Percentiles rank a stretch among this genome's conserved stretches.
Conservation (phyloP, 2,888 invertebrate genomes). For the Hirtodrosophila histrioides region DNA sequence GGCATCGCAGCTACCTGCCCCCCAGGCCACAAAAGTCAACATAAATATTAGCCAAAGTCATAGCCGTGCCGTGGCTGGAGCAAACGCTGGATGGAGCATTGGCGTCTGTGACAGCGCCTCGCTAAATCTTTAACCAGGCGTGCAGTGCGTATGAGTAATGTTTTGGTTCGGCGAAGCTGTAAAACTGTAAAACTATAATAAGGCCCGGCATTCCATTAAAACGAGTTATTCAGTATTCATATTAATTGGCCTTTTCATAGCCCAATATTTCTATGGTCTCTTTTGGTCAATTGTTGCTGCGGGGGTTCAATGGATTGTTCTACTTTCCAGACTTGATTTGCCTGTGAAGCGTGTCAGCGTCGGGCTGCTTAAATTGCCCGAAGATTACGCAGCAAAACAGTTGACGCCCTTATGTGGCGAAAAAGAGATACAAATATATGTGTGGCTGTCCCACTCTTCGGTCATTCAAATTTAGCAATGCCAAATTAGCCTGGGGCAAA, state of each 20-base stretch:
- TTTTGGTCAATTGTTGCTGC: conserved; percentile 48
- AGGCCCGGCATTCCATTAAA: conserved; percentile 70
- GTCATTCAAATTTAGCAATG: conserved; percentile 50
- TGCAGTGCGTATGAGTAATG: conserved; percentile 76
- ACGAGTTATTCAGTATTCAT: conserved; percentile 69
- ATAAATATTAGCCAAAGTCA: conserved; percentile 60
- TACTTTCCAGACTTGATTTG: conserved; percentile 59
- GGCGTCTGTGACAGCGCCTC: conserved; percentile 23
- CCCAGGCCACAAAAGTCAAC: conserved; percentile 56
- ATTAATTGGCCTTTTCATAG: conserved; percentile 77
- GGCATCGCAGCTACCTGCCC: conserved; percentile 61
- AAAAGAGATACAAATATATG: conserved; percentile 7
- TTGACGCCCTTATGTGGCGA: conserved; percentile 54
- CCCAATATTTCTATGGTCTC: conserved; percentile 45
- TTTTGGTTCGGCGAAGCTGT: conserved; percentile 46
- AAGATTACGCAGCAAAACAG: conserved; percentile 63
- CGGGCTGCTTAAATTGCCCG: conserved; percentile 46
- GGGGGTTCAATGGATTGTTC: conserved; percentile 57
- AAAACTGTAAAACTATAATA: conserved; percentile 63
- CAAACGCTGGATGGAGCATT: conserved; percentile 2
- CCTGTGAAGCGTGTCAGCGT: conserved; percentile 42
- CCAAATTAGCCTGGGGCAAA: conserved; percentile 43
- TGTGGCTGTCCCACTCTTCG: conserved; percentile 41
- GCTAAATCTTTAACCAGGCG: conserved; percentile 38
- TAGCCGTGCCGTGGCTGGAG: not conserved